Base-by-base conservation (phyloP, 1,140 invertebrate genomes). In the Anastatus disparis region DNA sequence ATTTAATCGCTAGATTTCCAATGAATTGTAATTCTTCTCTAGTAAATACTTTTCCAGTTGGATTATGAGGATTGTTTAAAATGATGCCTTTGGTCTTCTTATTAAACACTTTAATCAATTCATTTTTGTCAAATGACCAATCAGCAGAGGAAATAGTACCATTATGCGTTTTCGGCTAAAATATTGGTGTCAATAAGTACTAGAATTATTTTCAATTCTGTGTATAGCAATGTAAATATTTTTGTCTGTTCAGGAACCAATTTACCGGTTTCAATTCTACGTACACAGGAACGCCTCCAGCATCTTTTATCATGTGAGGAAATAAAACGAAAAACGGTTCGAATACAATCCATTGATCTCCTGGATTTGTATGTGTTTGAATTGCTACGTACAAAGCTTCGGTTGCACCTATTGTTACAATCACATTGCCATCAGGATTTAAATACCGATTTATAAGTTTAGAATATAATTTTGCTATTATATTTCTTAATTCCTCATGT, bases 281-380 rank as follows among this genome's bases (percentile, higher is more conserved):
- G 81, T 94, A 98, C 58, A 91, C 91, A 0, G 96, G 91, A 17
- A 90, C 88, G 10, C 95, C 98, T 22, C 46, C 44, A 24, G 95
- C 95, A 75, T 91, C 90, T 76, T 87, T 89, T 1, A 98, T 92
- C 93, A 99, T 97, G 1, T 96, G 96, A 70, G 94, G 93, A 81
- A 99, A 99, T 79, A 96, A 98, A 81, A 99, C 98, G 82, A 97
- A 99, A 83, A 94, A 99, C 6, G 98, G 98, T n/a, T n/a, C n/a
- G n/a, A n/a, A n/a, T n/a, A n/a, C n/a, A n/a, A n/a, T n/a, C n/a
- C n/a, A n/a, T n/a, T 99, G 96, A 85, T 94, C 93, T 1, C 94
- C 95, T 44, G 88, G 88, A 75, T 93, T 92, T 8, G 97, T 90
- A 77, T 95, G 90, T 17, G 96, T 96, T 86, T 93, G 85, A 65